Evolutionary conservation across 2,888 invertebrate genomes (phyloP), one percentile per base, ranked within the genome.

Genomic region (Spicauda simplicius): DNA sequence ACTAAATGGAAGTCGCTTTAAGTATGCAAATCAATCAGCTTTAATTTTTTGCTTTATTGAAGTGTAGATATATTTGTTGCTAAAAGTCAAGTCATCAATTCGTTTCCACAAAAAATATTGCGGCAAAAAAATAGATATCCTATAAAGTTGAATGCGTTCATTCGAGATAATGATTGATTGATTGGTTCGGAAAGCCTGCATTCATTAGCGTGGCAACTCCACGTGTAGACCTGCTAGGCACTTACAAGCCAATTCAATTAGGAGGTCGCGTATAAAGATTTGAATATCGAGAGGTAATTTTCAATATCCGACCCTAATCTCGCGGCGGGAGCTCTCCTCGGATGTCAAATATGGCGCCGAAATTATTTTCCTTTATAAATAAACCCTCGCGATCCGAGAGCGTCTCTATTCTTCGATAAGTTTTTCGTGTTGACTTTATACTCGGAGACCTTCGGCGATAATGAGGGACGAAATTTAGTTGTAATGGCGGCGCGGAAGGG

Each of bases 381-480:
- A 76, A 71, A 69, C 72, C 73, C 69, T 71, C 69, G 45, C 70
- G 70, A 71, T 74, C 69, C 69, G 53, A 25, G 71, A 71, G 54
- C 59, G 55, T 53, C 70, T 55, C 66, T 69, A 72, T 73, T 73
- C 73, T 74, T 72, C 71, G 67, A 58, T 63, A 70, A 77, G 75
- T 75, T 76, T 65, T 75, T 74, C 67, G 64, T 60, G 59, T 64
- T 67, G 59, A 62, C 62, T 70, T 63, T 62, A 48, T 59, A 48
- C 52, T 55, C 30, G 30, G 25, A 56, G 52, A 57, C 52, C 74
- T 71, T 72, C 69, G 58, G 71, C 67, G 73, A 74, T 80, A 79
- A 79, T 77, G 77, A 77, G 76, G 72, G 75, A 69, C 72, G 69
- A 76, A 77, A 79, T 79, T 76, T 76, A 77, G 76, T 79, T 74